Conservation (phyloP, 2,888 invertebrate genomes). For the Andrena flavipes region DNA sequence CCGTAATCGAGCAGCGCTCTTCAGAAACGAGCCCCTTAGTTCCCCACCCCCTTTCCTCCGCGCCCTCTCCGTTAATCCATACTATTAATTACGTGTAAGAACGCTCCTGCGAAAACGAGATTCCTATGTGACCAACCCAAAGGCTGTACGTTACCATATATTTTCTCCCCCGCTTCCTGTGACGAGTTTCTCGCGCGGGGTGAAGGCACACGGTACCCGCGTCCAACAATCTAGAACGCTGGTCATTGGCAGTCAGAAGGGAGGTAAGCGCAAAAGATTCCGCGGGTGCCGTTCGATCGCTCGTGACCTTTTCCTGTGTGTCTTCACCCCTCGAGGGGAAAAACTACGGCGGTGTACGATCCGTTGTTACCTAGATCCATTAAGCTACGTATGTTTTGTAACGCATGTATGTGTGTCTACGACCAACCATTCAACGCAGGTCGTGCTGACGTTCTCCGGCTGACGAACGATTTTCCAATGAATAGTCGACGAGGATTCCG, state of each 20-base stretch:
- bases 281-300: background rate
- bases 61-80: conserved; percentile 15
- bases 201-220: conserved; percentile 38
- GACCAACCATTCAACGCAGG: conserved; percentile 38
- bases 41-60: conserved; percentile 6
- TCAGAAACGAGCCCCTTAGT: background rate
- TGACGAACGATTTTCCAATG: conserved; percentile 25
- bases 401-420: conserved; percentile 59
- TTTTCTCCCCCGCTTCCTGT: conserved; percentile 46
- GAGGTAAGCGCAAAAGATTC: background rate
- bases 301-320: conserved; percentile 21
- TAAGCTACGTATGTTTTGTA: conserved; percentile 61
- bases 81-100: conserved; percentile 24
- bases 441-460: conserved; percentile 10
- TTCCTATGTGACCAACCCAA: conserved; percentile 65
- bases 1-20: conserved; percentile 64
- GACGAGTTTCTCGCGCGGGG: conserved; percentile 34
- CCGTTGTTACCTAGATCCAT: conserved; percentile 57
- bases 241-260: conserved; percentile 2
- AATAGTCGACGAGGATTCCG: conserved; percentile 16
- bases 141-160: conserved; percentile 66
- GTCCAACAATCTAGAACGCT: conserved; percentile 38
- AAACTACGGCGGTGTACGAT: conserved; percentile 21
- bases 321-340: conserved; percentile 12
- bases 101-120: conserved; percentile 46